Conservation (phyloP, 2,888 invertebrate species). For the Trissolcus japonicus region DNA sequence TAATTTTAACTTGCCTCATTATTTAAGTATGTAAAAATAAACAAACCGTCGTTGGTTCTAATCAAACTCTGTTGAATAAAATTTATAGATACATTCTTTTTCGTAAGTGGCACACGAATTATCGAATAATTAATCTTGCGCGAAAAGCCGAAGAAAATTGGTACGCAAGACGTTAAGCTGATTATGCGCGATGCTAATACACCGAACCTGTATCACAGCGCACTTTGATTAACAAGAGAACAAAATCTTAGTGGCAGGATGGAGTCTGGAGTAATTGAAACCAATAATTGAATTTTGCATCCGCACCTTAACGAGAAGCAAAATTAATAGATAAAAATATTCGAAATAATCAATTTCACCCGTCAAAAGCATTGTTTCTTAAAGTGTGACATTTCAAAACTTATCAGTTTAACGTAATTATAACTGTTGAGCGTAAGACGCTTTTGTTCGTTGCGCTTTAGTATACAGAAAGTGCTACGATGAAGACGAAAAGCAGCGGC, state of each 20-base stretch:
- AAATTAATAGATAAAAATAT: slow-evolving; percentile 34
- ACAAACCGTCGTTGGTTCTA: no score
- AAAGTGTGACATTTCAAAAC: slow-evolving; percentile 50
- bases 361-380: slow-evolving; percentile 42
- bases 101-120: not conserved
- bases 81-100: no score
- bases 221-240: slow-evolving; percentile 41
- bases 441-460: slow-evolving; percentile 29
- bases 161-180: slow-evolving; percentile 28
- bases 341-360: slow-evolving; percentile 39
- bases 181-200: slow-evolving; percentile 34
- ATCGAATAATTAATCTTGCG: slow-evolving; percentile 17
- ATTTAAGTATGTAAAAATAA: no score
- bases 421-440: slow-evolving; percentile 38
- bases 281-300: slow-evolving; percentile 27
- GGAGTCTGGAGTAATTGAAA: slow-evolving; percentile 29
- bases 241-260: slow-evolving; percentile 11
- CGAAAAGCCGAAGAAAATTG: not conserved
- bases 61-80: no score
- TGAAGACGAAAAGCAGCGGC: slow-evolving; percentile 49
- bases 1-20: no score
- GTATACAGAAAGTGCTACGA: slow-evolving; percentile 23
- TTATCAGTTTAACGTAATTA: slow-evolving; percentile 52
- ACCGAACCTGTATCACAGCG: slow-evolving; percentile 13
- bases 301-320: slow-evolving; percentile 26